Evolutionary conservation across 2,797 vertebrate species (phyloP), one percentile per base, ranked within the genome.

Genomic region (Malurus leucopterus): DNA sequence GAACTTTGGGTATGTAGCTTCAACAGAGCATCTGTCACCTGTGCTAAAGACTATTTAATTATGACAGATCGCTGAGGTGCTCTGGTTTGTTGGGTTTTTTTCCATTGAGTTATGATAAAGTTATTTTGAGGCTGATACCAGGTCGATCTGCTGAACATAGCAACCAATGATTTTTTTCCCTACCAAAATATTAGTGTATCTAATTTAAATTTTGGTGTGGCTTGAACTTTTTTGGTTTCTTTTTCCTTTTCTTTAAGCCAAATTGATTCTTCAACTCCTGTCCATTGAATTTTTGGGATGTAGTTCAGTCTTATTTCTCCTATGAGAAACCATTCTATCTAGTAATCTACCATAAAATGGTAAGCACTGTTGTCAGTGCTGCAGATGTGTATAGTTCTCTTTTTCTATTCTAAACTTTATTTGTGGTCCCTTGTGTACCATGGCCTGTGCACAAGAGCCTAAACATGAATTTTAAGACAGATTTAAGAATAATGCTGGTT

Each of bases 401-500:
- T 54, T 68, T 77, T 73, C 21, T 93, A 17, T 71, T 91, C 27
- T 38, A 20, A 74, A 76, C 36, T 82, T 90, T 69, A 55, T 78
- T 57, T 73, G 16, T 75, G 29, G 32, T 76, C 32, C 32, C 8
- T 79, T 30, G 8, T 72, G 50, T 71, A 32, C n/a, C 17, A 2
- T 34, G 21, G 26, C 29, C 36, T 77, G 29, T 69, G 73, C n/a
- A 63, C 18, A 53, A 59, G 51, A 75, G 44, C 44, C 49, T 72
- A 69, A 84, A 81, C 15, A 13, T 53, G 49, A 87, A 30, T 87
- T 90, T 84, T 85, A 75, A 93, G 71, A 77, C 79, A 80, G 57
- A 77, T 92, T 69, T 90, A 88, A 82, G 86, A 94, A 65, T 82
- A 73, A 64, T 90, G 47, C 78, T 91, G 19, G 53, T 85, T 58